These are phyloP conservation scores for Polylopha cassiicola DNA, from an alignment of 2,888 invertebrate species.

Conservation along the genomic window DNA sequence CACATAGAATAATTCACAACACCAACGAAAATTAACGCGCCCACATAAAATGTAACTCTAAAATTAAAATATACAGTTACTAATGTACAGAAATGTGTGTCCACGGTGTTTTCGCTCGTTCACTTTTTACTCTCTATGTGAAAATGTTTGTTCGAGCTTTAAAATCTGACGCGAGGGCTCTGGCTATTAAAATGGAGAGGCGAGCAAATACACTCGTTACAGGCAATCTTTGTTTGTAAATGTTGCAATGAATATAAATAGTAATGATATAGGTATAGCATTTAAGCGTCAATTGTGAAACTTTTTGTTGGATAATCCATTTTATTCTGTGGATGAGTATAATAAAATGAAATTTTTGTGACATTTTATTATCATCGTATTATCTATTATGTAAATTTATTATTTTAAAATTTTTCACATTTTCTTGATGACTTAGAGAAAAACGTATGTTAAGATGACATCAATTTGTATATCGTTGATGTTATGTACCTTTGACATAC, in stretches of 20 bases:
- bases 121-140: constrained; percentile 24
- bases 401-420: too few relatives aligned
- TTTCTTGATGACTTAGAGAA: too few relatives aligned
- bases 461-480: too few relatives aligned
- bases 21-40: background rate
- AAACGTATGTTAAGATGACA: too few relatives aligned
- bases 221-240: constrained; percentile 32
- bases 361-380: too few relatives aligned
- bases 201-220: constrained; percentile 34
- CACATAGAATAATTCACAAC: background rate
- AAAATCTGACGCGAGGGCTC: constrained; percentile 30
- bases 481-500: too few relatives aligned
- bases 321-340: too few relatives aligned
- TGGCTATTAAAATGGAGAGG: constrained; percentile 32
- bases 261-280: background rate
- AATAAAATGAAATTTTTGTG: too few relatives aligned
- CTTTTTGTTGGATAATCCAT: too few relatives aligned
- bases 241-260: constrained; percentile 21
- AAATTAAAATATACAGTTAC: constrained; percentile 5
- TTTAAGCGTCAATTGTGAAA: too few relatives aligned
- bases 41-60: background rate
- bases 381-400: too few relatives aligned
- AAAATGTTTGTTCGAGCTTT: constrained; percentile 34
- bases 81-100: constrained; percentile 9
- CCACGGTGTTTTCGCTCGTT: constrained; percentile 20